Evolutionary conservation across 2,888 invertebrate species (phyloP).

Genomic region (Poecilus cupreus): DNA sequence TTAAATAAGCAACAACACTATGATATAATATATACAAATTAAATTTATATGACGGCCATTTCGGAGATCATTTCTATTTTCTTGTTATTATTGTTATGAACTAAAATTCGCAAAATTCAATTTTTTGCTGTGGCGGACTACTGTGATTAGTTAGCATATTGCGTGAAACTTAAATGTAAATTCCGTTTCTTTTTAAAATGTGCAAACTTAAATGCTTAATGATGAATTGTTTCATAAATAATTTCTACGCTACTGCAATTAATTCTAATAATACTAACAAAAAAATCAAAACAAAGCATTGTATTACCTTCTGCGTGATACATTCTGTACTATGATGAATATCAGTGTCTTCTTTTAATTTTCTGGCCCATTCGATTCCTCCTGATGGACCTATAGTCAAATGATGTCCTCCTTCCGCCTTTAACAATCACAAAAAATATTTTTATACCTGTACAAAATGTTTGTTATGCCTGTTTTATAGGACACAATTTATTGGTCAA

Average conservation of each 20-base stretch:
- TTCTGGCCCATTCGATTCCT: conserved; percentile 81
- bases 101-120: no score
- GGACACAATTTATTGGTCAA: no score
- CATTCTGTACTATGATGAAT: conserved; percentile 88
- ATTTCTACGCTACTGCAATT: neutral
- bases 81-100: no score
- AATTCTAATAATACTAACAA: neutral
- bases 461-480: no score
- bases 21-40: no score
- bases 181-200: neutral
- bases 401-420: conserved; percentile 73
- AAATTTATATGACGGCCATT: no score
- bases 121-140: neutral
- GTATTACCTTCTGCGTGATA: conserved; percentile 78
- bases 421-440: conserved; percentile 66
- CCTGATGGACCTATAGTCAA: conserved; percentile 78
- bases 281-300: neutral
- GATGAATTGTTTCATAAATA: no score
- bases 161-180: neutral
- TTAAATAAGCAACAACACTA: no score
- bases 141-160: neutral
- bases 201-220: conserved; percentile 11
- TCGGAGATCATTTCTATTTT: no score
- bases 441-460: neutral
- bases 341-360: conserved; percentile 76